phyloP scores from a whole-genome alignment of 2,888 invertebrate species.

The Papilio demoleus region DNA sequence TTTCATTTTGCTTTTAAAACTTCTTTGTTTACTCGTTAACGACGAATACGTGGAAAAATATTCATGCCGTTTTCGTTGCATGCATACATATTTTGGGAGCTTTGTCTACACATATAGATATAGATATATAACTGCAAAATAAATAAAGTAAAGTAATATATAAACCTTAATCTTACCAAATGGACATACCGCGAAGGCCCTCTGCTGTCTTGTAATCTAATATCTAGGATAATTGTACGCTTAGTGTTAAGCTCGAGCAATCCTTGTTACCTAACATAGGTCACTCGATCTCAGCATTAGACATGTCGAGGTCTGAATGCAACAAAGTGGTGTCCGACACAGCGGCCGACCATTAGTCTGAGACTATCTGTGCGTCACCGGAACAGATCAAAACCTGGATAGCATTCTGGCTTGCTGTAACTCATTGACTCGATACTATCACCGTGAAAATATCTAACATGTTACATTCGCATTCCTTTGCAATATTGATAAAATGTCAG shows the following conservation, averaged over 20 bases:
- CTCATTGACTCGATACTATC: constrained; percentile 41
- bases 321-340: constrained; percentile 58
- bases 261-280: constrained; percentile 42
- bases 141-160: no score
- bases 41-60: no score
- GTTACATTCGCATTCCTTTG: constrained; percentile 29
- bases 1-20: no score
- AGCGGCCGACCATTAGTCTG: constrained; percentile 66
- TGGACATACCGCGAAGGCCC: not conserved
- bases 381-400: constrained; percentile 55
- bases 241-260: constrained; percentile 13
- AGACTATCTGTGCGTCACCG: constrained; percentile 63
- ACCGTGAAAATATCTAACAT: constrained; percentile 44
- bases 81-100: no score
- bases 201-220: not conserved
- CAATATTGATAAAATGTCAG: constrained; percentile 30
- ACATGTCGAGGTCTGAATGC: constrained; percentile 63
- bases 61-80: no score
- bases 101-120: no score
- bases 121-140: no score
- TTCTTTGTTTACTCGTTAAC: no score
- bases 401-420: constrained; percentile 45
- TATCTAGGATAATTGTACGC: constrained; percentile 6
- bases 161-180: no score
- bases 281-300: constrained; percentile 54